A percentile compares a stretch with the other conserved stretches of the same genome.
These are phyloP conservation scores for Thinocorus orbignyianus DNA, from an alignment of 2,113 vertebrate genomes.

Conservation along the genomic window DNA sequence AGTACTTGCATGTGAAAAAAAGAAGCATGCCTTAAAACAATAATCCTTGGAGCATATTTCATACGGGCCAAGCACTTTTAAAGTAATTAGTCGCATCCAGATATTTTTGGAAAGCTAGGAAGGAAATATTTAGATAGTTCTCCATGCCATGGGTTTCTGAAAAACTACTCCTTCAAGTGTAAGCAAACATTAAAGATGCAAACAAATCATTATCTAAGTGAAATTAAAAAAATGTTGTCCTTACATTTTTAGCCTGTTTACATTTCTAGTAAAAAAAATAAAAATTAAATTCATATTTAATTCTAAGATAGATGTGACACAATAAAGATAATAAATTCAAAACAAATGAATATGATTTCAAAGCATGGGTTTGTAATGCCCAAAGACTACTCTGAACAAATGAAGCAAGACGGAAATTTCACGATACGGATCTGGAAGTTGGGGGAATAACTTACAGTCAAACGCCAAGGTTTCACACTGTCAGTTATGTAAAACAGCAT, in stretches of 20 bases:
- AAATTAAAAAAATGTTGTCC: not conserved
- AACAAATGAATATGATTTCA: not conserved
- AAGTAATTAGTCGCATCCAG: not conserved
- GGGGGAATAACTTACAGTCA: not conserved
- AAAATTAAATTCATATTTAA: not conserved
- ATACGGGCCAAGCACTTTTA: not conserved
- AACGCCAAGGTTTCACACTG: constrained; percentile 6
- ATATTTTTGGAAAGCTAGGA: not conserved
- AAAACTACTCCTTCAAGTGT: not conserved
- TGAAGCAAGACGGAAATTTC: not conserved
- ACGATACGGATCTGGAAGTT: not conserved
- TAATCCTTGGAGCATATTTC: not conserved
- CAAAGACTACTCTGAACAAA: not conserved
- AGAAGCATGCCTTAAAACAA: not conserved
- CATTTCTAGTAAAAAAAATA: not conserved
- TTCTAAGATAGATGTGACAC: not conserved
- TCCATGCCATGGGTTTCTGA: not conserved
- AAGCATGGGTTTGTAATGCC: not conserved
- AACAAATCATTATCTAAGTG: not conserved
- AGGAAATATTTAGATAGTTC: not conserved
- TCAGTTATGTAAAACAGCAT: constrained; percentile 59
- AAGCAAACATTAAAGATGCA: not conserved
- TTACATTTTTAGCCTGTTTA: not conserved
- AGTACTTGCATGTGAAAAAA: not conserved
- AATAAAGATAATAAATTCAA: not conserved